Conservation (phyloP, 2,797 vertebrate species). For the Onychomys leucogaster region DNA sequence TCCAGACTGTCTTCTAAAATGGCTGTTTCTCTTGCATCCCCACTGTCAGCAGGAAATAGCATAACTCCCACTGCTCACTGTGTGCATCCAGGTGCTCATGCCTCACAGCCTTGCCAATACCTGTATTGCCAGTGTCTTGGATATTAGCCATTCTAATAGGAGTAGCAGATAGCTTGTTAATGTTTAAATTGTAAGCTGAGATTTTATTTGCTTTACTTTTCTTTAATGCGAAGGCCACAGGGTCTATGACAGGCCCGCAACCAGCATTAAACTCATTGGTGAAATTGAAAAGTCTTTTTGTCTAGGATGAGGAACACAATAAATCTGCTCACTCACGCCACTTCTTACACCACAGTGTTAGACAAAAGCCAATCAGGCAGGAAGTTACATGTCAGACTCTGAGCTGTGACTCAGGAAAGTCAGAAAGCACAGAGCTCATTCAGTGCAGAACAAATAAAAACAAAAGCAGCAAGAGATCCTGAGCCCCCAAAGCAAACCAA, state of each 20-base stretch:
- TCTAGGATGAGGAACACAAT: background rate
- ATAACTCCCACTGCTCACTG: fast-evolving
- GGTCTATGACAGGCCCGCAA: background rate
- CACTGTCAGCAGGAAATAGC: too few species aligned
- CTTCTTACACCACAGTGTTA: background rate
- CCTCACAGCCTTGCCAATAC: background rate
- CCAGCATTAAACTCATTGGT: too few species aligned
- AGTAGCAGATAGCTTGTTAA: too few species aligned
- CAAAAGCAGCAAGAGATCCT: background rate
- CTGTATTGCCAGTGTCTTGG: background rate
- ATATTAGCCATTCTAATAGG: background rate
- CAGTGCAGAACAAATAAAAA: background rate
- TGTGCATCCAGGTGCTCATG: too few species aligned
- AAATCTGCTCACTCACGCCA: background rate
- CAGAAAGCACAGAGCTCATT: background rate
- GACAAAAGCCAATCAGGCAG: background rate
- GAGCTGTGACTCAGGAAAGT: background rate
- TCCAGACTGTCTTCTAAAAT: background rate
- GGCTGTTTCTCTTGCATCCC: fast-evolving
- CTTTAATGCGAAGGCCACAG: background rate
- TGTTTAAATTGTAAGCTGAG: background rate
- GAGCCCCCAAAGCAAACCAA: background rate
- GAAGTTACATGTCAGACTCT: background rate
- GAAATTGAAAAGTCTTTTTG: background rate
- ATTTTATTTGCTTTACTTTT: background rate